Percentiles rank a stretch among this genome's conserved stretches.
These are phyloP conservation scores for Austrolebias charrua DNA, from an alignment of 2,797 vertebrate species.

Conservation along the genomic window DNA sequence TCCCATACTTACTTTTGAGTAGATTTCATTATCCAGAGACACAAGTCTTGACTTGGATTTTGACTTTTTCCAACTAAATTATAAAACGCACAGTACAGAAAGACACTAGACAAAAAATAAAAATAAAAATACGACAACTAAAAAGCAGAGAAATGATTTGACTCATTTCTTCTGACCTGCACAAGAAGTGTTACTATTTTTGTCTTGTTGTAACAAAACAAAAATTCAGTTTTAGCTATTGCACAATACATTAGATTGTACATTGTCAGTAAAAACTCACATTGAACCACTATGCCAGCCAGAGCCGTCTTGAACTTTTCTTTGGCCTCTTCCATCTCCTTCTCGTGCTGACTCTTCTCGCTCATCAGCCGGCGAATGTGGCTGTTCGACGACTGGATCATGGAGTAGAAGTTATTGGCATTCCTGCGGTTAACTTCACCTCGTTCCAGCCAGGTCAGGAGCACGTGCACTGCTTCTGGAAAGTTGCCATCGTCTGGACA, in stretches of 20 bases:
- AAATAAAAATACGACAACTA: neutral
- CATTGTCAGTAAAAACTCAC: constrained; percentile 80
- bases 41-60: constrained; percentile 20
- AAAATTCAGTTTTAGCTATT: no score
- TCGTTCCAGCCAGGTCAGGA: constrained; percentile 93
- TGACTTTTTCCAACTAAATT: constrained; percentile 12
- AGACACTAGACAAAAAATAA: neutral
- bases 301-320: constrained; percentile 95
- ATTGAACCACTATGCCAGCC: constrained; percentile 89
- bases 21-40: constrained; percentile 21
- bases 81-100: neutral
- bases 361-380: constrained; percentile 89
- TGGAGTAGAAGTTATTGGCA: constrained; percentile 97
- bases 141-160: constrained; percentile 1
- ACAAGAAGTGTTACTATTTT: neutral
- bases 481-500: constrained; percentile 88
- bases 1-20: constrained; percentile 53
- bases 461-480: constrained; percentile 87
- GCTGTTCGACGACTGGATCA: constrained; percentile 96
- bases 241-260: neutral
- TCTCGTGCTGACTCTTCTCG: constrained; percentile 91
- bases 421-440: constrained; percentile 95
- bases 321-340: constrained; percentile 96
- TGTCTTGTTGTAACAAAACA: neutral
- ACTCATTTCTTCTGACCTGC: constrained; percentile 6